phyloP scores from a whole-genome alignment of 2,888 invertebrate species.

The Andrena marginata region DNA sequence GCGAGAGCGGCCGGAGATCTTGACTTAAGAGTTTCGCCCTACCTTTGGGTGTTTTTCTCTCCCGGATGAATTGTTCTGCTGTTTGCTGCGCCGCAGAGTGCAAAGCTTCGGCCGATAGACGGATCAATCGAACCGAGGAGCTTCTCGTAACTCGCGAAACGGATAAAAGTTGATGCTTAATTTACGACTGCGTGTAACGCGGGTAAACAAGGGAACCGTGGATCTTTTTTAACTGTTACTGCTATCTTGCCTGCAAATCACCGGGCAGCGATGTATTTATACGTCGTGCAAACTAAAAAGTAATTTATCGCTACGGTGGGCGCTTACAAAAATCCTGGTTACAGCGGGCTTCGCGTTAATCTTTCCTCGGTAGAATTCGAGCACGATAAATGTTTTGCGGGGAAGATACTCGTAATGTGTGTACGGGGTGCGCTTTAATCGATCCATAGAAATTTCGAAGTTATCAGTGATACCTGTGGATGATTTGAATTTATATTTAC shows the following conservation, averaged over 20 bases:
- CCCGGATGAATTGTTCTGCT: not conserved
- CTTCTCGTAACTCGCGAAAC: not conserved
- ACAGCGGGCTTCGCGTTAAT: conserved; percentile 28
- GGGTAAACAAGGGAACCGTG: conserved; percentile 16
- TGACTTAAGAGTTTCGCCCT: not conserved
- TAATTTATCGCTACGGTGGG: conserved; percentile 21
- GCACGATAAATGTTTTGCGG: not conserved
- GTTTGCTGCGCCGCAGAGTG: not conserved
- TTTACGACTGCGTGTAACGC: conserved; percentile 10
- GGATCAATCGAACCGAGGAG: not conserved
- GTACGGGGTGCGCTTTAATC: not conserved
- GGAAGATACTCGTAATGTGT: not conserved
- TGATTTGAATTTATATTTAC: no score
- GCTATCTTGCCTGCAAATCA: conserved; percentile 28
- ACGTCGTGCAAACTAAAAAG: conserved; percentile 27
- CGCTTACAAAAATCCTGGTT: conserved; percentile 29
- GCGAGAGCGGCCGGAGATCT: no score
- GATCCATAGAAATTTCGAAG: no score
- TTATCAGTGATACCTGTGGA: no score
- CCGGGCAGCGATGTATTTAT: conserved; percentile 6
- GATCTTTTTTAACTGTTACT: conserved; percentile 27
- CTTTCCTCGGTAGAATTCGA: conserved; percentile 16
- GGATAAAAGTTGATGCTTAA: conserved; percentile 27
- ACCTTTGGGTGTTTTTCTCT: no score
- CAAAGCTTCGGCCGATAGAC: not conserved